A percentile compares a stretch with the other conserved stretches of the same genome.
Evolutionary conservation across 1,140 invertebrate genomes (phyloP).

Genomic region (Drosophila pseudoobscura): DNA sequence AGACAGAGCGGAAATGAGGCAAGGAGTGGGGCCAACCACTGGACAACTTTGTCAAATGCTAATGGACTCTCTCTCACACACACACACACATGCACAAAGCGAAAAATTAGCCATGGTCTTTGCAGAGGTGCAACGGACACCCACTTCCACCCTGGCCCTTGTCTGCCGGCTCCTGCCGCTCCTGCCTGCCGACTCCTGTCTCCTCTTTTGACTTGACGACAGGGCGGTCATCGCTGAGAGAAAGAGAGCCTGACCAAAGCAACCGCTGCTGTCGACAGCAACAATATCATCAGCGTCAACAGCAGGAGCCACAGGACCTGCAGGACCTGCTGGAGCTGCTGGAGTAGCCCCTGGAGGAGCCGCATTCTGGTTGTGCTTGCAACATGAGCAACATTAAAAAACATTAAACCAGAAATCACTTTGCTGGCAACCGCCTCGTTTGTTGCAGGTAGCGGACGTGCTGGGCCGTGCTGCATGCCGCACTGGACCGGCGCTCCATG

Average conservation of each 20-base stretch:
- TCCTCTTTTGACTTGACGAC: constrained; percentile 61
- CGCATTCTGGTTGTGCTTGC: constrained; percentile 26
- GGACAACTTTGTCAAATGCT: constrained; percentile 81
- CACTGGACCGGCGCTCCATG: constrained; percentile 1
- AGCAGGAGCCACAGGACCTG: constrained; percentile 30
- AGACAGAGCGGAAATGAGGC: background rate
- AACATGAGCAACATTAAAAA: constrained; percentile 80
- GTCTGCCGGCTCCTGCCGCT: constrained; percentile 31
- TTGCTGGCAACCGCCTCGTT: constrained; percentile 76
- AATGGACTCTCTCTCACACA: constrained; percentile 57
- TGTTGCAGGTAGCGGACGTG: constrained; percentile 42
- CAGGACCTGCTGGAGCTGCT: constrained; percentile 20
- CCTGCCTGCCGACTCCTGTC: constrained; percentile 19
- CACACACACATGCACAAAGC: constrained; percentile 34
- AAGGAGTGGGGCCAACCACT: constrained; percentile 7
- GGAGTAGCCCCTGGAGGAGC: background rate
- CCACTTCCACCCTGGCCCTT: background rate
- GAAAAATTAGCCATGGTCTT: constrained; percentile 65
- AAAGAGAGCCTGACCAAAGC: constrained; percentile 46
- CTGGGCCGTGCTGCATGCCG: background rate
- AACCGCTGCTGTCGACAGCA: constrained; percentile 80
- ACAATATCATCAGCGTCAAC: constrained; percentile 76
- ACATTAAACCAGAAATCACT: constrained; percentile 81
- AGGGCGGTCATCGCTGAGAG: constrained; percentile 27
- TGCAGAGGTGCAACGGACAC: constrained; percentile 32